phyloP scores from a whole-genome alignment of 2,113 vertebrate genomes.

The Andinoacara biseriatus region DNA sequence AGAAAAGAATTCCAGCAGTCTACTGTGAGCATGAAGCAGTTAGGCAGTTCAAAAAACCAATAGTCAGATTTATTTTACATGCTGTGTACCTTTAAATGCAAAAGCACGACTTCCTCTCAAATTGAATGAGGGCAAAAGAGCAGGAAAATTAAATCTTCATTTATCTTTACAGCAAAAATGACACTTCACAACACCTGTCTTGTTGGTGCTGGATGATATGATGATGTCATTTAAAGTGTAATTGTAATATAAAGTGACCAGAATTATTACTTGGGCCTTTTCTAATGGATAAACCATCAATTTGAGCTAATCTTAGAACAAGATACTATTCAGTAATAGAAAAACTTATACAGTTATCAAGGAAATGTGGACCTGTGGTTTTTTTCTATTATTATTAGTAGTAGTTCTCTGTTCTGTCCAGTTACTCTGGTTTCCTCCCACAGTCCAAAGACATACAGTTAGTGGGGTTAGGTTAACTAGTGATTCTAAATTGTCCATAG shows the following conservation, averaged over 20 bases:
- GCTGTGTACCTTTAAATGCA: not conserved
- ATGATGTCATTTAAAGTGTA: not conserved
- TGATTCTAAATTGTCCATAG: no score
- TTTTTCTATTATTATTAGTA: not conserved
- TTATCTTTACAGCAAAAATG: not conserved
- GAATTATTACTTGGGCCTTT: no score
- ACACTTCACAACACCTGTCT: not conserved
- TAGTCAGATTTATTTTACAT: not conserved
- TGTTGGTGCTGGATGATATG: not conserved
- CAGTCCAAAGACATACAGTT: no score
- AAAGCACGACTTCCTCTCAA: not conserved
- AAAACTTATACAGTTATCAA: not conserved
- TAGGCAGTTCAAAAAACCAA: not conserved
- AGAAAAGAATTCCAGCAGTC: not conserved
- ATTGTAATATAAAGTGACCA: not conserved
- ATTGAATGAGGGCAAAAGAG: not conserved
- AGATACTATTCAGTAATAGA: not conserved
- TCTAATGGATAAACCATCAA: not conserved
- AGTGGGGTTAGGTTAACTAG: no score
- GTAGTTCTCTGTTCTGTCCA: no score
- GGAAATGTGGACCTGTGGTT: not conserved
- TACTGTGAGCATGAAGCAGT: not conserved
- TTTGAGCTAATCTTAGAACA: not conserved
- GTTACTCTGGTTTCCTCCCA: no score
- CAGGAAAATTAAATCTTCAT: no score